Conservation (phyloP, 2,888 invertebrate genomes). For the Leptinotarsa rubiginosa region DNA sequence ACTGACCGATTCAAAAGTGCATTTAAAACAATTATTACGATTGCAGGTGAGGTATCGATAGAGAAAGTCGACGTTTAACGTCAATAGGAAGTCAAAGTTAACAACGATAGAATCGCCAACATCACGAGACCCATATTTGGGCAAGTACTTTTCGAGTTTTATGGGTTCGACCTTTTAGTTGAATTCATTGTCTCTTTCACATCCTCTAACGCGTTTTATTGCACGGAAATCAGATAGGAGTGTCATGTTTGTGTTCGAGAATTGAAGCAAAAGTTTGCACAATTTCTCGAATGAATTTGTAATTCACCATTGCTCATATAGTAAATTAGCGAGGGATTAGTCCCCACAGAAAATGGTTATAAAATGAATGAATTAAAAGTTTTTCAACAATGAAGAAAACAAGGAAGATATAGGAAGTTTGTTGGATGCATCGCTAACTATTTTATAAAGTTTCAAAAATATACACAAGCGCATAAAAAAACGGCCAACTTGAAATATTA, state of each 20-base stretch:
- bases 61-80: slow-evolving; percentile 38
- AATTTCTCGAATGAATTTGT: neutral
- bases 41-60: slow-evolving; percentile 21
- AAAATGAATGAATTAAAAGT: too few relatives aligned
- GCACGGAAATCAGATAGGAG: slow-evolving; percentile 17
- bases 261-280: neutral
- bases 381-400: too few relatives aligned
- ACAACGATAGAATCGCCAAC: slow-evolving; percentile 26
- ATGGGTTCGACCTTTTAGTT: slow-evolving; percentile 29
- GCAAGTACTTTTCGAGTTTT: slow-evolving; percentile 24
- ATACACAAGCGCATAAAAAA: too few relatives aligned
- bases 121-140: slow-evolving; percentile 33
- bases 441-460: too few relatives aligned
- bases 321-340: neutral
- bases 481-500: too few relatives aligned
- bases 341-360: too few relatives aligned
- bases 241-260: neutral
- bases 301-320: neutral
- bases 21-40: neutral
- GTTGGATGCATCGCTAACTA: too few relatives aligned
- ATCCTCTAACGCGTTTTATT: slow-evolving; percentile 14
- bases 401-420: too few relatives aligned
- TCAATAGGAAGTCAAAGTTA: slow-evolving; percentile 36
- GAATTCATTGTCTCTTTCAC: slow-evolving; percentile 23
- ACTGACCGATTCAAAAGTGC: slow-evolving; percentile 13